A percentile compares a stretch with the other conserved stretches of the same genome.
These are phyloP conservation scores for Ommatoiulus sabulosus DNA, from an alignment of 2,888 invertebrate genomes.

Conservation along the genomic window DNA sequence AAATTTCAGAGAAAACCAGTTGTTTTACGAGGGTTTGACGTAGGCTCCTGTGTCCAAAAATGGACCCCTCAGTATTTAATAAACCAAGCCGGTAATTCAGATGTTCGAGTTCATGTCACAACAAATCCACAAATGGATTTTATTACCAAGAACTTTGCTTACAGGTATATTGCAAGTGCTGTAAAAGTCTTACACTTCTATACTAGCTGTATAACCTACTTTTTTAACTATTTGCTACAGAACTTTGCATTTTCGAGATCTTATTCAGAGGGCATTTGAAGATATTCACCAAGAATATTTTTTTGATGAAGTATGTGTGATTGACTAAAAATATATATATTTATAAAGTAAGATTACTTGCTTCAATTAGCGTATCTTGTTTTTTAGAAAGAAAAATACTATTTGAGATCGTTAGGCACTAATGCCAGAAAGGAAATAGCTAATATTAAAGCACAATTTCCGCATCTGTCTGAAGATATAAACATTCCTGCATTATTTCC, in stretches of 20 bases:
- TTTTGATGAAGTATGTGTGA: conserved; percentile 60
- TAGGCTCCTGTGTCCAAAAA: conserved; percentile 69
- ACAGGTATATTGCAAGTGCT: conserved; percentile 65
- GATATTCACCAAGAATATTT: conserved; percentile 66
- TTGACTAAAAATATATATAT: neutral
- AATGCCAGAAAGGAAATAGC: conserved; percentile 71
- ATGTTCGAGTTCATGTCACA: conserved; percentile 71
- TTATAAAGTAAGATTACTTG: neutral
- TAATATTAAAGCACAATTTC: conserved; percentile 70
- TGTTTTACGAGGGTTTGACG: conserved; percentile 68
- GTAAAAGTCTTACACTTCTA: neutral
- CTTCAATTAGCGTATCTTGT: neutral
- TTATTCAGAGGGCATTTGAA: conserved; percentile 67
- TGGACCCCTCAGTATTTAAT: conserved; percentile 70
- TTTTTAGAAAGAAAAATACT: conserved; percentile 58
- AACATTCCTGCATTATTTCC: conserved; percentile 68
- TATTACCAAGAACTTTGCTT: conserved; percentile 70
- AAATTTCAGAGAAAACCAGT: conserved; percentile 65
- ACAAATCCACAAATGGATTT: conserved; percentile 69
- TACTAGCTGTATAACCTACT: neutral
- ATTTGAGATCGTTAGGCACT: conserved; percentile 68
- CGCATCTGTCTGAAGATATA: conserved; percentile 69
- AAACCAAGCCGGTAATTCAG: conserved; percentile 65
- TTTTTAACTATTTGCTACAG: conserved; percentile 61
- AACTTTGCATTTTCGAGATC: conserved; percentile 68